These are phyloP conservation scores for Hydriomena furcata DNA, from an alignment of 2,888 invertebrate genomes.

Conservation along the genomic window DNA sequence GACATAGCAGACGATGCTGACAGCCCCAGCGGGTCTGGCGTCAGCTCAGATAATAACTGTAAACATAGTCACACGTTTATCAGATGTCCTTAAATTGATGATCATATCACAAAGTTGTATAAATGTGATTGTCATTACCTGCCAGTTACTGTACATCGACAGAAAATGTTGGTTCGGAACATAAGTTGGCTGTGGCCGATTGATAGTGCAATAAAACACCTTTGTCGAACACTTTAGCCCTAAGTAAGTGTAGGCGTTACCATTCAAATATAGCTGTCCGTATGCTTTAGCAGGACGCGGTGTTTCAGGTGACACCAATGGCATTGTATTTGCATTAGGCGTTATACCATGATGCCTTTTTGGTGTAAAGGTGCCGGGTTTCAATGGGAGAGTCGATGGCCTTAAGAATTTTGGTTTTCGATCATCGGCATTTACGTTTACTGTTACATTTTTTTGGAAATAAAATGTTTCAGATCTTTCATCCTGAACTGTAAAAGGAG, in stretches of 20 bases:
- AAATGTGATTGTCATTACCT: slow-evolving; percentile 73
- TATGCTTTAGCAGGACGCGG: slow-evolving; percentile 95
- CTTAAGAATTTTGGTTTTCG: slow-evolving; percentile 88
- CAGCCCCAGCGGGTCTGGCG: slow-evolving; percentile 86
- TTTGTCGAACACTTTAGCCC: slow-evolving; percentile 95
- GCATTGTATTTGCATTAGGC: slow-evolving; percentile 91
- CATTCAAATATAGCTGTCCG: slow-evolving; percentile 94
- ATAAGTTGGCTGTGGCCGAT: slow-evolving; percentile 97
- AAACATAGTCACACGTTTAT: slow-evolving; percentile 59
- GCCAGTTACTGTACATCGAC: slow-evolving; percentile 99
- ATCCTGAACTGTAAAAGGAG: slow-evolving; percentile 48
- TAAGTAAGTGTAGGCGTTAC: slow-evolving; percentile 95
- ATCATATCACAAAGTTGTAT: slow-evolving; percentile 3
- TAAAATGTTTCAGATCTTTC: slow-evolving; percentile 78
- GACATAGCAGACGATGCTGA: slow-evolving; percentile 87
- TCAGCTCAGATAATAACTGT: slow-evolving; percentile 86
- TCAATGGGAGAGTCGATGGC: slow-evolving; percentile 92
- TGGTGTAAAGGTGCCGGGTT: slow-evolving; percentile 92
- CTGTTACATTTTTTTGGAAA: slow-evolving; percentile 69
- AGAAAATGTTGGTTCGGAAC: slow-evolving; percentile 94
- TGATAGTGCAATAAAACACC: slow-evolving; percentile 96
- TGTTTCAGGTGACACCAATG: slow-evolving; percentile 95
- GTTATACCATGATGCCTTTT: slow-evolving; percentile 93
- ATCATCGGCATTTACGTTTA: slow-evolving; percentile 61
- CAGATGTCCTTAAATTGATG: slow-evolving; percentile 22